phyloP scores from a whole-genome alignment of 1,140 invertebrate species.

The Trichonephila clavata region DNA sequence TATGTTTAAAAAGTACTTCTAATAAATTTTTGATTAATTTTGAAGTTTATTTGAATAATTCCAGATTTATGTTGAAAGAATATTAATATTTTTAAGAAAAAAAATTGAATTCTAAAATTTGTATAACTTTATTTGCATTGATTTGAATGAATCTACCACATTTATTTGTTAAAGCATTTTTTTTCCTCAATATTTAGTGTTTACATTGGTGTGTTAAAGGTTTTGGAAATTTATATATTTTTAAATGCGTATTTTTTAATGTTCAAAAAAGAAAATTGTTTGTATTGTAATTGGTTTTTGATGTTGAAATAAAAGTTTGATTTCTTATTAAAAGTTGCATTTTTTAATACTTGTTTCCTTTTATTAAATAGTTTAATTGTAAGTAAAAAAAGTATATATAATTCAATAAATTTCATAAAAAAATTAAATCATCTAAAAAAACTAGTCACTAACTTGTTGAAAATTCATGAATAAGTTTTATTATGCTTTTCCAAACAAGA shows the following conservation, averaged over 20 bases:
- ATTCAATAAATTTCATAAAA: too few relatives aligned
- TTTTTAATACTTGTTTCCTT: neutral
- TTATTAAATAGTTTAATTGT: neutral
- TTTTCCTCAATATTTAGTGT: constrained; percentile 20
- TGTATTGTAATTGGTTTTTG: constrained; percentile 22
- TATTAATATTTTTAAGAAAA: too few relatives aligned
- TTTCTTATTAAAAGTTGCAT: neutral
- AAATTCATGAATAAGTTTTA: too few relatives aligned
- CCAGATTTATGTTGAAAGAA: too few relatives aligned
- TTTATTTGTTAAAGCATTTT: constrained; percentile 1
- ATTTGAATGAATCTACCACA: neutral
- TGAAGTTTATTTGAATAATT: too few relatives aligned
- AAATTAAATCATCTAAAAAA: too few relatives aligned
- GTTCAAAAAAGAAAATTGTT: neutral
- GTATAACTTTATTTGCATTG: too few relatives aligned
- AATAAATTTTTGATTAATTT: too few relatives aligned
- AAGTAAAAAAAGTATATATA: neutral
- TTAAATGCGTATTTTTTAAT: constrained; percentile 38
- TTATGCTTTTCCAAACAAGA: too few relatives aligned
- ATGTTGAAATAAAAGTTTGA: constrained; percentile 4
- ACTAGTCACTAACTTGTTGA: too few relatives aligned
- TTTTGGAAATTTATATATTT: constrained; percentile 51
- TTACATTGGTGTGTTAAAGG: constrained; percentile 43
- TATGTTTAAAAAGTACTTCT: too few relatives aligned
- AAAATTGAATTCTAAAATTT: too few relatives aligned